These are phyloP conservation scores for Diplosoma virens DNA, from an alignment of 23 tunicate species.

Conservation along the genomic window DNA sequence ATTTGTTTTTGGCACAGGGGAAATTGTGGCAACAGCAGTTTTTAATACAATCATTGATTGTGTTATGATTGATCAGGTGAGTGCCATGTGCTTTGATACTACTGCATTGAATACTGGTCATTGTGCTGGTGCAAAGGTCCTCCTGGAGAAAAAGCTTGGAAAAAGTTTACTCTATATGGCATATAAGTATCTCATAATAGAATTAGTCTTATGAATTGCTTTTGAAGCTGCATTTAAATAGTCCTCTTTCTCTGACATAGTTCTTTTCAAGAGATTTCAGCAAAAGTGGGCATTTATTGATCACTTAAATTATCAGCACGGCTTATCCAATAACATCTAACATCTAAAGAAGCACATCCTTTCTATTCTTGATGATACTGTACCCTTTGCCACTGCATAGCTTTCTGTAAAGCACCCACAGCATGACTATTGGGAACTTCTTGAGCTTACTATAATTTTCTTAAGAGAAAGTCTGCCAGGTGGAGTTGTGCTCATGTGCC, in stretches of 20 bases:
- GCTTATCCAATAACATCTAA: too few relatives aligned
- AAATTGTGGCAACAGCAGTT: background rate
- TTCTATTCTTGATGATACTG: background rate
- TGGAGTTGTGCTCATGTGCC: background rate
- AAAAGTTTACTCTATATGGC: background rate
- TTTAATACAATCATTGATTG: background rate
- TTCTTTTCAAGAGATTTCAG: too few relatives aligned
- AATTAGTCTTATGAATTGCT: too few relatives aligned
- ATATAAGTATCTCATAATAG: too few relatives aligned
- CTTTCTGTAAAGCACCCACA: background rate
- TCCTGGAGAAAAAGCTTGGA: background rate
- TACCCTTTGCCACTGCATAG: background rate
- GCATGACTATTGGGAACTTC: background rate
- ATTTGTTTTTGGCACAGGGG: background rate
- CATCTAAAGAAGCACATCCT: background rate
- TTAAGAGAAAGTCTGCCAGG: background rate
- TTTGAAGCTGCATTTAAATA: too few relatives aligned
- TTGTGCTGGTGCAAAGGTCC: background rate
- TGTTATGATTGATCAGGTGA: background rate
- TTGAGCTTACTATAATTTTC: conserved; percentile 4
- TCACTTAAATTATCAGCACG: too few relatives aligned
- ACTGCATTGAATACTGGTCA: background rate
- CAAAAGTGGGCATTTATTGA: too few relatives aligned
- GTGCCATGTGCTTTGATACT: background rate
- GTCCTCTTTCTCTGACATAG: too few relatives aligned